Conservation (phyloP, 2,113 vertebrate genomes). For the Gymnobelideus leadbeateri region DNA sequence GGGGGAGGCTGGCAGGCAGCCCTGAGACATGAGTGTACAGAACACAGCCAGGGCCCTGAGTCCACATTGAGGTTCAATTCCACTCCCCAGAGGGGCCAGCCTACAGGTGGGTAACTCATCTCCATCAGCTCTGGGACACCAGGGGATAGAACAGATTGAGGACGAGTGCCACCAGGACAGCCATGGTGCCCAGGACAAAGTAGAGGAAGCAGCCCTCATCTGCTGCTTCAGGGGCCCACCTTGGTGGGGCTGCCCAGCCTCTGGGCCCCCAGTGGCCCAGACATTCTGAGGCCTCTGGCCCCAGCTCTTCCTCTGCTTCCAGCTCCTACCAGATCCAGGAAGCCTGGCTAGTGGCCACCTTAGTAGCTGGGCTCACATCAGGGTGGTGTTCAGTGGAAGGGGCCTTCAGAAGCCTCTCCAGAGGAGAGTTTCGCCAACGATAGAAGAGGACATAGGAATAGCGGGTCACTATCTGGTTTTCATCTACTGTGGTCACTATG, state of each 20-base stretch:
- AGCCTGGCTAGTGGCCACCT: conserved; percentile 95
- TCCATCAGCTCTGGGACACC: conserved; percentile 88
- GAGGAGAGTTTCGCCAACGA: conserved; percentile 96
- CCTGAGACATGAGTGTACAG: background rate
- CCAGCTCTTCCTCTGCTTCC: conserved; percentile 94
- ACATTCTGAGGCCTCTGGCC: conserved; percentile 81
- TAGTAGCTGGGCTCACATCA: conserved; percentile 84
- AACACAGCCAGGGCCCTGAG: conserved; percentile 40
- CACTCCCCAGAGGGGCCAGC: conserved; percentile 60
- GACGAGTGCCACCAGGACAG: conserved; percentile 92
- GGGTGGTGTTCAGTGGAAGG: conserved; percentile 87
- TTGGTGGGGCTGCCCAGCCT: conserved; percentile 80
- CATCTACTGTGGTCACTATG: conserved; percentile 97
- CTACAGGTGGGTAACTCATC: conserved; percentile 76
- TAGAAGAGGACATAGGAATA: conserved; percentile 98
- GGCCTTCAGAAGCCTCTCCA: conserved; percentile 93
- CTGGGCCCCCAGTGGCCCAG: conserved; percentile 79
- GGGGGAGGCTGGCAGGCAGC: conserved; percentile 10
- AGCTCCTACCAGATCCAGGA: conserved; percentile 99
- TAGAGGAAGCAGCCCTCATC: conserved; percentile 93
- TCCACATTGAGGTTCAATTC: background rate
- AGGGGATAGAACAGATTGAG: conserved; percentile 94
- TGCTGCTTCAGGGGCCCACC: conserved; percentile 88
- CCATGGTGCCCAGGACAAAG: conserved; percentile 93
- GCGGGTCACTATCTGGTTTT: conserved; percentile 97